phyloP scores from a whole-genome alignment of 2,797 vertebrate genomes.

The Sebastes hopkinsi region DNA sequence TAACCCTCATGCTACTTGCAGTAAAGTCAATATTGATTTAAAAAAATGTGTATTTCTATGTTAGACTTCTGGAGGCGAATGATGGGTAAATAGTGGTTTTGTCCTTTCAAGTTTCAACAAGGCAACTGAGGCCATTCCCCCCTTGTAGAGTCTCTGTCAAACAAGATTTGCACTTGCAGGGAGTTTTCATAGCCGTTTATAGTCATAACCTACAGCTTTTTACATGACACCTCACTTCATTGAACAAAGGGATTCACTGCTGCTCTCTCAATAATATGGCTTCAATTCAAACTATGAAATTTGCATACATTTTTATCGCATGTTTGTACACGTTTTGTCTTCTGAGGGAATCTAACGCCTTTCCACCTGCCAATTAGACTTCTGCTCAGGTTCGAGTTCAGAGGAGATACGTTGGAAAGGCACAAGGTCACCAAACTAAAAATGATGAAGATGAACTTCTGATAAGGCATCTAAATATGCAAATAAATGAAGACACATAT shows the following conservation, averaged over 20 bases:
- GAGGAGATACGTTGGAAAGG: too few relatives aligned
- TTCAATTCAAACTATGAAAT: not conserved
- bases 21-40: conserved; percentile 3
- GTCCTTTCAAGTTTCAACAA: not conserved
- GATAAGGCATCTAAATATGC: too few relatives aligned
- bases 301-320: not conserved
- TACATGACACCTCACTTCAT: not conserved
- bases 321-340: not conserved
- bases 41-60: not conserved
- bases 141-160: not conserved
- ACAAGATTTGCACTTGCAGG: not conserved
- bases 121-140: not conserved
- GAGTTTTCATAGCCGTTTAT: not conserved
- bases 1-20: not conserved
- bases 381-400: not conserved
- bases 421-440: too few relatives aligned
- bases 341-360: too few relatives aligned
- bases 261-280: not conserved
- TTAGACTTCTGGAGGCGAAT: not conserved
- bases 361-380: too few relatives aligned
- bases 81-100: not conserved
- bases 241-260: not conserved
- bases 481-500: too few relatives aligned
- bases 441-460: too few relatives aligned
- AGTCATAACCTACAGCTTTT: not conserved